A percentile compares a stretch with the other conserved stretches of the same genome.
Evolutionary conservation across 1,140 invertebrate genomes (phyloP).

Genomic region (Drosophila oshimai): DNA sequence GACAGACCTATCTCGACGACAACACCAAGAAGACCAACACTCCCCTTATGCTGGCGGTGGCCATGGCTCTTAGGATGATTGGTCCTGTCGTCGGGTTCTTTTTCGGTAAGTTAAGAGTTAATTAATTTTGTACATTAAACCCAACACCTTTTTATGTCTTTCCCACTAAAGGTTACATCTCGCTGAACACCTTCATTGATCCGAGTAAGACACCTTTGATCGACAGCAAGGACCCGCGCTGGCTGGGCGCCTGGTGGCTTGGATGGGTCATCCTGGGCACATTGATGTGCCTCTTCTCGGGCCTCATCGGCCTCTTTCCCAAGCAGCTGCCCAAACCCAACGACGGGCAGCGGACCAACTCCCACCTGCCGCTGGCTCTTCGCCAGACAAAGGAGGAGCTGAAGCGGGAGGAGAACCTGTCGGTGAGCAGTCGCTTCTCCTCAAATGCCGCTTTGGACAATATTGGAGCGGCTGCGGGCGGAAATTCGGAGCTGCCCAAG

Average conservation of each 20-base stretch:
- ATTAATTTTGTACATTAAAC: not conserved
- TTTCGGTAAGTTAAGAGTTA: conserved; percentile 45
- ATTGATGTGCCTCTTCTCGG: conserved; percentile 84
- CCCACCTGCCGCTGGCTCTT: conserved; percentile 67
- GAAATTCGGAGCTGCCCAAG: conserved; percentile 58
- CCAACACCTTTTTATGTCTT: not conserved
- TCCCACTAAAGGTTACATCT: conserved; percentile 84
- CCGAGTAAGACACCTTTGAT: conserved; percentile 86
- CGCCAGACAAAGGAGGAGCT: conserved; percentile 67
- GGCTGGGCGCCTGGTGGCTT: conserved; percentile 90
- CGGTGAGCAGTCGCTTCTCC: conserved; percentile 61
- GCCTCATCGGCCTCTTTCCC: conserved; percentile 86
- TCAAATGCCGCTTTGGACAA: conserved; percentile 68
- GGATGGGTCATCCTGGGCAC: conserved; percentile 86
- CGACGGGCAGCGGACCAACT: conserved; percentile 51
- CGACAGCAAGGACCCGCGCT: conserved; percentile 85
- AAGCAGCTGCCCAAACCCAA: conserved; percentile 83
- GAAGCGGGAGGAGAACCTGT: conserved; percentile 63
- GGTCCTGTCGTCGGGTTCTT: conserved; percentile 78
- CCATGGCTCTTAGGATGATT: conserved; percentile 75
- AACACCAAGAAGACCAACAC: conserved; percentile 88
- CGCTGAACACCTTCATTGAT: conserved; percentile 86
- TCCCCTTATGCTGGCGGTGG: conserved; percentile 84
- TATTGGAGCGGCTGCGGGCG: conserved; percentile 50
- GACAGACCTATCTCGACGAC: conserved; percentile 88